Base-by-base conservation (phyloP, 1,140 invertebrate genomes). In the Drosophila elegans region DNA sequence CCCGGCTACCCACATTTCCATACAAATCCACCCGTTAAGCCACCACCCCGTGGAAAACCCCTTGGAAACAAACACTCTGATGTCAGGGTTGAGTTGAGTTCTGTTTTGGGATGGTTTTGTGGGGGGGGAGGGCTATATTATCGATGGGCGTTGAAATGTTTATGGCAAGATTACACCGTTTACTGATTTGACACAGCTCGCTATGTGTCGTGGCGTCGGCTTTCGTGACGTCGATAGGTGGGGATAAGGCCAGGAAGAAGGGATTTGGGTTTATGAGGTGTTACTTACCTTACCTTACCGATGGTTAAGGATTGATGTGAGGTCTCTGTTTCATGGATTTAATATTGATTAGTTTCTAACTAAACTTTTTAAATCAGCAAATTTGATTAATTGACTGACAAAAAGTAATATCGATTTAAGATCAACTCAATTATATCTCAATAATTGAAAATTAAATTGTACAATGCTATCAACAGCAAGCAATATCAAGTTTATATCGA, bases 131-230 rank as follows among this genome's bases (percentile, higher is more conserved):
- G 10, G n/a, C 25, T 48, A 56, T 48, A 56, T 69, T 71, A 68
- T 71, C 51, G 63, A 68, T 48, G 67, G 56, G 56, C 52, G 62
- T 77, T 80, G 63, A 84, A 68, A 68, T 68, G 64, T 66, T 68
- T 68, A 68, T 68, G 61, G 62, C 61, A 13, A 68, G 64, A 68
- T 68, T 68, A 68, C 61, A 39, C 60, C 36, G 38, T 68, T 68
- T 66, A 68, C 64, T 68, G 64, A 68, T 68, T 68, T 68, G 61
- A 67, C 54, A 63, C 60, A 63, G 54, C 60, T 60, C 59, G 60
- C 25, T 21, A 1, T 41, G 38, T 10, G 59, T 13, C 32, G 34
- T 32, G 29, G 29, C 32, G 34, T 32, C 5, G 29, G 29, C 6
- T 7, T 32, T 36, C 25, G 51, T 39, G 52, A 32, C 34, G 51